phyloP scores from a whole-genome alignment of 2,888 invertebrate genomes.

The Cryptops parisi region DNA sequence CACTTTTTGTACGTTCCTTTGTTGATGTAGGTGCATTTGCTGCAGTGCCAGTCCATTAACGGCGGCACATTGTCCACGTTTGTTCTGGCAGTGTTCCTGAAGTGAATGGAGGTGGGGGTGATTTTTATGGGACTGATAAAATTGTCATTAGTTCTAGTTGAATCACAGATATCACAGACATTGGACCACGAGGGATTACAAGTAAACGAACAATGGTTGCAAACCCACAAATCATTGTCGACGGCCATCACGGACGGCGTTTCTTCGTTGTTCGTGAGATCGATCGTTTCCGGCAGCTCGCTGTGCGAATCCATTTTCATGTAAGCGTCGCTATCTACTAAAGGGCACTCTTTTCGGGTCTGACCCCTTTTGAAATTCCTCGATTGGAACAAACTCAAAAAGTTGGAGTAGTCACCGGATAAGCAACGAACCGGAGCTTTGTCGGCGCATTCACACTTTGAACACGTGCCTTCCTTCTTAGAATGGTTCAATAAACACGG shows the following conservation, averaged over 20 bases:
- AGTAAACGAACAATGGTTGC: conserved; percentile 72
- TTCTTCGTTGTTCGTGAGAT: not conserved
- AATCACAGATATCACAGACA: conserved; percentile 67
- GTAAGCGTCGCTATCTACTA: too few relatives aligned
- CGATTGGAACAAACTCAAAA: not conserved
- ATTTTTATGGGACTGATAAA: conserved; percentile 57
- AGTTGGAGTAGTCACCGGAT: not conserved
- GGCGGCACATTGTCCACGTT: conserved; percentile 35
- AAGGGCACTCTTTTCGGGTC: too few relatives aligned
- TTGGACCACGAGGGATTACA: conserved; percentile 68
- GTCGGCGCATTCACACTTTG: too few relatives aligned
- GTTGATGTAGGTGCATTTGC: conserved; percentile 75
- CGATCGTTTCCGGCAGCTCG: not conserved
- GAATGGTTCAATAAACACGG: not conserved
- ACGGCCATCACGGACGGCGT: conserved; percentile 20
- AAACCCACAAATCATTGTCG: conserved; percentile 53
- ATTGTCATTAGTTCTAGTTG: conserved; percentile 39
- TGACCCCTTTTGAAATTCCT: not conserved
- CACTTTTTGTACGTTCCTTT: conserved; percentile 53
- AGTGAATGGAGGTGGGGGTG: conserved; percentile 30
- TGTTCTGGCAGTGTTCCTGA: not conserved
- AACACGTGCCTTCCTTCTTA: too few relatives aligned
- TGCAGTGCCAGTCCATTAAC: conserved; percentile 73
- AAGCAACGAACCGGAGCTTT: not conserved
- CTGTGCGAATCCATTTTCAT: conserved; percentile 22